These are phyloP conservation scores for Pristionchus pacificus DNA, from an alignment of 1,140 invertebrate species.

Conservation along the genomic window DNA sequence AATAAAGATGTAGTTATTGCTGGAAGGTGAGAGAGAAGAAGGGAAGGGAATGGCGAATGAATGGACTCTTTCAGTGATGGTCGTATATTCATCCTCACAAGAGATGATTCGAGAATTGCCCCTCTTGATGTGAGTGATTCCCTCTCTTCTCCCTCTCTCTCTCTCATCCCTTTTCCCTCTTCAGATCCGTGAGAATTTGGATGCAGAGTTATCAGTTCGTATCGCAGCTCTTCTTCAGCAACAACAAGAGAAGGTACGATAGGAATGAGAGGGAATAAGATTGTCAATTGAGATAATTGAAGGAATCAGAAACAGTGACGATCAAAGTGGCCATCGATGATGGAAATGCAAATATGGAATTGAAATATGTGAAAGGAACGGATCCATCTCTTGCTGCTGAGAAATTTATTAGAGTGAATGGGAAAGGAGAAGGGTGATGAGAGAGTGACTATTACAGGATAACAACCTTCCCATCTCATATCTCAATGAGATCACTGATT, in stretches of 20 bases:
- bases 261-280: slow-evolving; percentile 63
- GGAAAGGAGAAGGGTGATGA: no score
- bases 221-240: neutral
- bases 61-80: slow-evolving; percentile 76
- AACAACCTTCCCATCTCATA: slow-evolving; percentile 35
- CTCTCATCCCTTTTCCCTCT: no score
- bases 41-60: slow-evolving; percentile 70
- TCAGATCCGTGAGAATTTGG: neutral
- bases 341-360: slow-evolving; percentile 74
- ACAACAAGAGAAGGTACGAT: slow-evolving; percentile 56
- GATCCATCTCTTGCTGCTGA: slow-evolving; percentile 69
- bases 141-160: no score
- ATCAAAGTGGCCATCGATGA: slow-evolving; percentile 87
- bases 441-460: slow-evolving; percentile 32
- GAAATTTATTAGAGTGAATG: slow-evolving; percentile 66
- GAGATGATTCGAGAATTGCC: neutral
- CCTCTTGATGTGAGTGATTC: neutral
- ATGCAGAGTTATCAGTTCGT: slow-evolving; percentile 1
- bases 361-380: slow-evolving; percentile 79
- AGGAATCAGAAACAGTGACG: slow-evolving; percentile 34
- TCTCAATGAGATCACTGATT: slow-evolving; percentile 41
- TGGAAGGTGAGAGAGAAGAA: neutral
- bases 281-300: slow-evolving; percentile 1
- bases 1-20: slow-evolving; percentile 89
- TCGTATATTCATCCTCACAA: neutral